Evolutionary conservation across 2,113 vertebrate species (phyloP).

Genomic region (Corythornis madagascariensis): DNA sequence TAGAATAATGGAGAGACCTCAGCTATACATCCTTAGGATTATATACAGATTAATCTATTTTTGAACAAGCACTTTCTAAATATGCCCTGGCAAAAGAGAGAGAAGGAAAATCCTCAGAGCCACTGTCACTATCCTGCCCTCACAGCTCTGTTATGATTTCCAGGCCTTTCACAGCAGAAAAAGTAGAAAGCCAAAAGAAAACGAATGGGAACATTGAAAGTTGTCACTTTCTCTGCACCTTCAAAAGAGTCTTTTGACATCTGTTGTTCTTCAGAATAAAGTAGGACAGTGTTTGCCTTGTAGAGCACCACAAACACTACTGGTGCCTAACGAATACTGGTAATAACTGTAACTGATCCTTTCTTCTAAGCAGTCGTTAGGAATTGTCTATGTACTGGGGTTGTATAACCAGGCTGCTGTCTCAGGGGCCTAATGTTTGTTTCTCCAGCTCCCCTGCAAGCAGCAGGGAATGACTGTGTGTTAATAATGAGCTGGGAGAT

Average conservation of each 20-base stretch:
- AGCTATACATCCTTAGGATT: too few relatives aligned
- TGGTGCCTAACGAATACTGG: background rate
- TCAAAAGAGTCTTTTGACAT: background rate
- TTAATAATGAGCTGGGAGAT: conserved; percentile 44
- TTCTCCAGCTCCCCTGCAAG: background rate
- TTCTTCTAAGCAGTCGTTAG: background rate
- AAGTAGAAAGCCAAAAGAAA: background rate
- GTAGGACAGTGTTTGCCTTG: background rate
- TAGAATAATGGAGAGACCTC: too few relatives aligned
- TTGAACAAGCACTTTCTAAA: too few relatives aligned
- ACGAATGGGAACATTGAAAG: background rate
- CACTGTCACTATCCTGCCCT: background rate
- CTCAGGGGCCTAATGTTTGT: background rate
- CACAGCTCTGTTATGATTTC: background rate
- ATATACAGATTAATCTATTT: too few relatives aligned
- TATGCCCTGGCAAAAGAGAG: background rate
- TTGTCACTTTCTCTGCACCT: background rate
- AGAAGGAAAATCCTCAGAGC: background rate
- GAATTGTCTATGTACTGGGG: background rate
- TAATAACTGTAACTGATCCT: conserved; percentile 3
- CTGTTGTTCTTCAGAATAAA: background rate
- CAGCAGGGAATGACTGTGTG: background rate
- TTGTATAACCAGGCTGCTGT: background rate
- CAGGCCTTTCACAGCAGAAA: background rate
- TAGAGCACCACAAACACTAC: background rate